Evolutionary conservation across 2,797 vertebrate species (phyloP), one percentile per base, ranked within the genome.

Genomic region (Ammospiza maritima): DNA sequence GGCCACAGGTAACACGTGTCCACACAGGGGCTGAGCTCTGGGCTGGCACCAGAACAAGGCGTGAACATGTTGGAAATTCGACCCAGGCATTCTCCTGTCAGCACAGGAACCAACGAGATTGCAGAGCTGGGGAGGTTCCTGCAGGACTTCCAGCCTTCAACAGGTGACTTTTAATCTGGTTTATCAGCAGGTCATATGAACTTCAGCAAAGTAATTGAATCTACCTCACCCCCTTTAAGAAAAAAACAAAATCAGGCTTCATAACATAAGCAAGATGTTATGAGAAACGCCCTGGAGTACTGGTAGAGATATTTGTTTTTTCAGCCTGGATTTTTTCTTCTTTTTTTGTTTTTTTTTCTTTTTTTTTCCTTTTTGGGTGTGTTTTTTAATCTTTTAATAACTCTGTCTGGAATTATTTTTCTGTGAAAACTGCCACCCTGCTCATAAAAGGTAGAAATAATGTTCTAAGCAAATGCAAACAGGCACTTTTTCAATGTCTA

Each of bases 341-440:
- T 34, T 57, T 25, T 57, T 56, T 57, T 34, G n/a, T 57, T 25
- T 57, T 36, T 56, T 57, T 25, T 57, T 56, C 23, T 42, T 6
- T 51, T 60, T 60, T 53, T 56, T 44, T 9, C 27, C 32, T 48
- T 69, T 81, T 29, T 16, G 65, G 58, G 42, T 57, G 67, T 93
- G 83, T 83, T 91, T 94, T 95, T 93, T 76, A 85, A 94, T 89
- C 94, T 92, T 95, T 94, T 95, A 96, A 94, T 94, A 96, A 91
- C 85, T 93, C 48, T 42, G 40, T 45, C 75, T 23, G 0, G 72
- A 93, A 44, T 88, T 88, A 92, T 74, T 91, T 62, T 72, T 77
- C 65, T 30, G 42, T 92, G 65, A 93, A 96, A 94, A 88, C 66
- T 89, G 54, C 58, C 70, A 72, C 40, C 34, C 72, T 74, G 40